phyloP scores from a whole-genome alignment of 2,113 vertebrate species.

The Naja naja region DNA sequence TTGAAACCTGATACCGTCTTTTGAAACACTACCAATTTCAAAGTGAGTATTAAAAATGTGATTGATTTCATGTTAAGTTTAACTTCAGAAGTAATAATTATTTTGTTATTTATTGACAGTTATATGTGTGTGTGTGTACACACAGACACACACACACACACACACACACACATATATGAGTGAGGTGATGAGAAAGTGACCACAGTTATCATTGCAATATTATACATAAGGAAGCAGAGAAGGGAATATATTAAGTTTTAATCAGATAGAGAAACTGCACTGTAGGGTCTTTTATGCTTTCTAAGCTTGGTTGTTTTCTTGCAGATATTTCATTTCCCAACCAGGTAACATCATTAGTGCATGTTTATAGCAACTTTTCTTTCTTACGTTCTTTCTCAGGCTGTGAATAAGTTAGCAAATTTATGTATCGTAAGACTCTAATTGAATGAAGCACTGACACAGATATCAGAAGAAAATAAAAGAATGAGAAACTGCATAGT shows the following conservation, averaged over 20 bases:
- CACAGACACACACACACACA: too few species aligned
- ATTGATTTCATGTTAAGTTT: too few species aligned
- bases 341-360: slow-evolving; percentile 48
- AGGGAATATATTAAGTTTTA: background rate
- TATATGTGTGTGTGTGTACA: background rate
- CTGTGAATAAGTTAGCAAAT: slow-evolving; percentile 96
- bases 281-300: background rate
- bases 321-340: slow-evolving; percentile 51
- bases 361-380: background rate
- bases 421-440: slow-evolving; percentile 93
- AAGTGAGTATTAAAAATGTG: too few species aligned
- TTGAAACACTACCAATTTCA: too few species aligned
- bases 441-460: slow-evolving; percentile 82
- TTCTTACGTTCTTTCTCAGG: slow-evolving; percentile 68
- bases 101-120: too few species aligned
- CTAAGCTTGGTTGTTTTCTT: background rate
- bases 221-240: background rate
- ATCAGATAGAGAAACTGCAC: background rate
- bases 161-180: background rate
- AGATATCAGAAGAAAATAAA: slow-evolving; percentile 92
- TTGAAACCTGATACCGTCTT: too few species aligned
- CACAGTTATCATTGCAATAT: background rate
- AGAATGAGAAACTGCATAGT: slow-evolving; percentile 95
- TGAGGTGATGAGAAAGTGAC: background rate
- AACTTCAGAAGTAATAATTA: too few species aligned